phyloP scores from a whole-genome alignment of 2,113 vertebrate genomes.

The Hylia prasina region DNA sequence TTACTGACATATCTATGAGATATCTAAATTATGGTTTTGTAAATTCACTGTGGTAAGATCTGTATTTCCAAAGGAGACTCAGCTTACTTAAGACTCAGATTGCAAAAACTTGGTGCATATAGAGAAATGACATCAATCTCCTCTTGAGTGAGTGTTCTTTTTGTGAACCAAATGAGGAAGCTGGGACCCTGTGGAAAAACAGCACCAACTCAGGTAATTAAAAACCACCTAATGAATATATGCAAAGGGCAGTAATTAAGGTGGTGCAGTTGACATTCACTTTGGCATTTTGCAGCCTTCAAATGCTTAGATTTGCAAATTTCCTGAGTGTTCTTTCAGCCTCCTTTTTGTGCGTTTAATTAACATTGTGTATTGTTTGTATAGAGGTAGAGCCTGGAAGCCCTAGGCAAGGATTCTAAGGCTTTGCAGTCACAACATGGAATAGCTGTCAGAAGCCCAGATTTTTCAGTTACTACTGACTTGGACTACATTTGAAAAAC shows the following conservation, averaged over 20 bases:
- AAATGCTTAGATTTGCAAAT: neutral
- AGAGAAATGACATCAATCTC: neutral
- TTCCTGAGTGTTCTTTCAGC: neutral
- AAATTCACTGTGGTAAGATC: neutral
- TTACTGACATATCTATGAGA: neutral
- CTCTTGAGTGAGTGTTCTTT: neutral
- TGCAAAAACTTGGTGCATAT: neutral
- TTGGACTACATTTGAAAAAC: neutral
- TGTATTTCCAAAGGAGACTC: neutral
- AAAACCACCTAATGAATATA: neutral
- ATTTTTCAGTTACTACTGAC: neutral
- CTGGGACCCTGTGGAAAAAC: neutral
- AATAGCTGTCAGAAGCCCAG: neutral
- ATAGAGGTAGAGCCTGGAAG: neutral
- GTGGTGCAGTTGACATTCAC: neutral
- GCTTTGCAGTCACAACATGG: neutral
- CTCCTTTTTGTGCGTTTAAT: neutral
- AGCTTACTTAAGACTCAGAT: neutral
- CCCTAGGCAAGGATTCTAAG: neutral
- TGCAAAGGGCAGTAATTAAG: neutral
- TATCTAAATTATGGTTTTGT: neutral
- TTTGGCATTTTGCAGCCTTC: neutral
- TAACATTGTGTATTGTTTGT: neutral
- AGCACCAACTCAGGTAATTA: neutral
- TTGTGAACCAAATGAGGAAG: neutral